Conservation (phyloP, 2,113 vertebrate species). For the Alaudala cheleensis region DNA sequence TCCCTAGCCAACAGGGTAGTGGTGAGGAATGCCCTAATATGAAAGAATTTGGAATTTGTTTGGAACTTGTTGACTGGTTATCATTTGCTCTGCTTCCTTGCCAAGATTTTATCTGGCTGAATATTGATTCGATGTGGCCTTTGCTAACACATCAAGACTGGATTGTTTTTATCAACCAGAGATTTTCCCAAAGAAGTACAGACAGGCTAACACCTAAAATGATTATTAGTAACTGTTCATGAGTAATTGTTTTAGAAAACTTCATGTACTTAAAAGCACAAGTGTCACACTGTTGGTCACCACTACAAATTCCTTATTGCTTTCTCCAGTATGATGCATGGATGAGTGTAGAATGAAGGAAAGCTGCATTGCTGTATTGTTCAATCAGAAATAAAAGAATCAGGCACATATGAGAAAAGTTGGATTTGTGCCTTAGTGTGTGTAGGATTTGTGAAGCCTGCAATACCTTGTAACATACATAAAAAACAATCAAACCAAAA, state of each 20-base stretch:
- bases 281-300: neutral
- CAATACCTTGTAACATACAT: neutral
- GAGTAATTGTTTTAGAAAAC: neutral
- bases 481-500: neutral
- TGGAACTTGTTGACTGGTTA: neutral
- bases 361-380: neutral
- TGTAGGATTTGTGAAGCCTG: neutral
- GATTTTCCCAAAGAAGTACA: neutral
- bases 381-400: neutral
- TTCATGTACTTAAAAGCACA: fast-evolving
- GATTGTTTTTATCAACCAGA: neutral
- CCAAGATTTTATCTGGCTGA: neutral
- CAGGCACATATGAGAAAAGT: neutral
- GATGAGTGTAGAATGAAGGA: neutral
- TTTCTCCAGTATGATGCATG: neutral
- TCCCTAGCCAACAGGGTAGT: neutral
- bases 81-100: neutral
- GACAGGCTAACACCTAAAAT: neutral
- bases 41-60: neutral
- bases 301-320: neutral
- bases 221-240: no score
- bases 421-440: neutral
- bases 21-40: neutral
- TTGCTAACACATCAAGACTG: neutral
- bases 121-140: neutral